phyloP scores from a whole-genome alignment of 2,888 invertebrate genomes.

The Mythimna lalbum region DNA sequence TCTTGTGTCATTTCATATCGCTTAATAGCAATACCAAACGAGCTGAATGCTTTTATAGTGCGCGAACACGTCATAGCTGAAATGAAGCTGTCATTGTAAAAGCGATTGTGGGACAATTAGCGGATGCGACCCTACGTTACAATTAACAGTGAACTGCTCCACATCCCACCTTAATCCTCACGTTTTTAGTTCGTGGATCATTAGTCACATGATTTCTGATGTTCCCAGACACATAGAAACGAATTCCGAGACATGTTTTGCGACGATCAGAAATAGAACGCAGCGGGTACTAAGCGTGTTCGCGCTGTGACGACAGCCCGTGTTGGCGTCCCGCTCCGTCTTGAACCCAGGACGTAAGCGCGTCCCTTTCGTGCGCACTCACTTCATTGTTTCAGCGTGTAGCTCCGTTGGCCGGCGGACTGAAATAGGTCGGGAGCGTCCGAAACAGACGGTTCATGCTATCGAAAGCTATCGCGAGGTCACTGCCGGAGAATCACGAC shows the following conservation, averaged over 20 bases:
- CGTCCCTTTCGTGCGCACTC: slow-evolving; percentile 84
- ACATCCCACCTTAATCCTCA: slow-evolving; percentile 65
- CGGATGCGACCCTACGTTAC: slow-evolving; percentile 55
- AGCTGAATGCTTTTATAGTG: slow-evolving; percentile 71
- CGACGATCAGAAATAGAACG: slow-evolving; percentile 89
- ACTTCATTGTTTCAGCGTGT: slow-evolving; percentile 88
- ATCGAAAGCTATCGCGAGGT: slow-evolving; percentile 88
- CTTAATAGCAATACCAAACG: slow-evolving; percentile 73
- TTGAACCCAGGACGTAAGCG: slow-evolving; percentile 78
- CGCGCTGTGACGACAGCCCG: slow-evolving; percentile 85
- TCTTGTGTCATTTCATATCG: slow-evolving; percentile 74
- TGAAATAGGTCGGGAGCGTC: slow-evolving; percentile 90
- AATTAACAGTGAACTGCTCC: slow-evolving; percentile 54
- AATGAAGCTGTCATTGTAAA: slow-evolving; percentile 68
- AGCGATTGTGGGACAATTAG: slow-evolving; percentile 59
- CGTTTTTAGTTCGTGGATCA: slow-evolving; percentile 77
- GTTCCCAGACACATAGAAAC: slow-evolving; percentile 89
- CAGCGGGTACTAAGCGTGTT: slow-evolving; percentile 88
- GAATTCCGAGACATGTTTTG: slow-evolving; percentile 90
- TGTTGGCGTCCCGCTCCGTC: slow-evolving; percentile 82
- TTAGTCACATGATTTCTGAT: slow-evolving; percentile 90
- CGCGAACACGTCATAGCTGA: slow-evolving; percentile 69
- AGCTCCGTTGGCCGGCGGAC: slow-evolving; percentile 86
- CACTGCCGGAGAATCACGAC: slow-evolving; percentile 84
- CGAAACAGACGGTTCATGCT: slow-evolving; percentile 87